Evolutionary conservation across 2,797 vertebrate species (phyloP).

Genomic region (Helostoma temminkii): DNA sequence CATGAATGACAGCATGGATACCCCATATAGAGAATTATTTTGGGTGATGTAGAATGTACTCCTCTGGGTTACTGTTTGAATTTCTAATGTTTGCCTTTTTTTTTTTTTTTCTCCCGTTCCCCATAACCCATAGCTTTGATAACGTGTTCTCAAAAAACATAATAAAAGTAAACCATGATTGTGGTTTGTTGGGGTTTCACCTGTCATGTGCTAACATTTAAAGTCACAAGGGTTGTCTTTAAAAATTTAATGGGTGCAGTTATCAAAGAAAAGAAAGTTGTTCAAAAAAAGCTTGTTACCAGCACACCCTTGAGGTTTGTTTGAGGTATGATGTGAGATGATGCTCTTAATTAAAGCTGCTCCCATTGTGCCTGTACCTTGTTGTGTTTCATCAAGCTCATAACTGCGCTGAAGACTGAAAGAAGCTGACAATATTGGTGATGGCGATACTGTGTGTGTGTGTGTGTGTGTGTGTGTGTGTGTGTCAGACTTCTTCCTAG

Average conservation of each 20-base stretch:
- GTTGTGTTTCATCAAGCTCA: conserved; percentile 68
- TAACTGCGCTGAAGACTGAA: conserved; percentile 75
- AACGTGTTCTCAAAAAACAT: conserved; percentile 46
- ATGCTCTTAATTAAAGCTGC: conserved; percentile 82
- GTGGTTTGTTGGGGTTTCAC: conserved; percentile 36
- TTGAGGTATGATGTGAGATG: conserved; percentile 73
- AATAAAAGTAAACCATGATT: conserved; percentile 46
- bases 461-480: conserved; percentile 6
- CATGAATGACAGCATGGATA: conserved; percentile 83
- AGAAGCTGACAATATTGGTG: conserved; percentile 75
- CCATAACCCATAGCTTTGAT: conserved; percentile 49
- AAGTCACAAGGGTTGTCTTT: conserved; percentile 54
- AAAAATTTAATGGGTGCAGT: conserved; percentile 60
- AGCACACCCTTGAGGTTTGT: conserved; percentile 72
- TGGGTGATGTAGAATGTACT: conserved; percentile 77
- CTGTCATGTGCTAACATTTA: conserved; percentile 57
- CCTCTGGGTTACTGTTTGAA: conserved; percentile 70
- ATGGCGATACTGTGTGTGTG: conserved; percentile 46
- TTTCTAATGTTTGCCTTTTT: conserved; percentile 59
- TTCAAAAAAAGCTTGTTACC: conserved; percentile 67
- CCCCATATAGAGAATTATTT: conserved; percentile 83
- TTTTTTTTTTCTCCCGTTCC: conserved; percentile 14
- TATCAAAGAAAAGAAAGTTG: conserved; percentile 74
- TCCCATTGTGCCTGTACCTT: conserved; percentile 73
- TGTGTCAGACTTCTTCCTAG: conserved; percentile 18